These are phyloP conservation scores for Coptodon bakossiorum DNA, from an alignment of 2,113 vertebrate species.

Conservation along the genomic window DNA sequence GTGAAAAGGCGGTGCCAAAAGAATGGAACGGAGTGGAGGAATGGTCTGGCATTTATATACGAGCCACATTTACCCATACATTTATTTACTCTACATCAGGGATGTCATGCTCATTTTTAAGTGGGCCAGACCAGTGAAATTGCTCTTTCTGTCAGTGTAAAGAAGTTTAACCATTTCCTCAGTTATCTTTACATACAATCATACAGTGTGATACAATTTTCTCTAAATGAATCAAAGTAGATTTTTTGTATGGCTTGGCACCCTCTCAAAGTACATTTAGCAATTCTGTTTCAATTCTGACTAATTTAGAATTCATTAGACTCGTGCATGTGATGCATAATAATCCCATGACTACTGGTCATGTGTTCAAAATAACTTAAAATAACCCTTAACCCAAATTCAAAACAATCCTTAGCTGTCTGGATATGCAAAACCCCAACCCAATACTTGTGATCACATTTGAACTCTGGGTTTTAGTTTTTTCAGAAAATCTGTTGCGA, in stretches of 20 bases:
- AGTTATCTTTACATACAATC: not conserved
- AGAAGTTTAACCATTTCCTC: not conserved
- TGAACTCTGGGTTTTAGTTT: not conserved
- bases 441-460: not conserved
- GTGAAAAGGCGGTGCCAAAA: not conserved
- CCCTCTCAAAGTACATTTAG: not conserved
- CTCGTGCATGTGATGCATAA: constrained; percentile 23
- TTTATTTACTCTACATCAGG: not conserved
- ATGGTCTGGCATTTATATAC: not conserved
- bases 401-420: not conserved
- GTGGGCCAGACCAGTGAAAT: not conserved
- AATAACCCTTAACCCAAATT: not conserved
- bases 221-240: not conserved
- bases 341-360: constrained; percentile 54
- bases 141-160: rapidly evolving
- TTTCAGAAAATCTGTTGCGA: not conserved
- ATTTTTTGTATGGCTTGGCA: not conserved
- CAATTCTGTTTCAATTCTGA: not conserved
- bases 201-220: not conserved
- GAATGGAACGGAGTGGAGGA: not conserved
- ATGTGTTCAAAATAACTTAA: constrained; percentile 32
- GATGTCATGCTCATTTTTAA: not conserved
- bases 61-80: not conserved
- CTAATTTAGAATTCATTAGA: not conserved
- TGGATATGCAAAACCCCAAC: not conserved